Evolutionary conservation across 2,113 vertebrate species (phyloP).

Genomic region (Chiloscyllium plagiosum): DNA sequence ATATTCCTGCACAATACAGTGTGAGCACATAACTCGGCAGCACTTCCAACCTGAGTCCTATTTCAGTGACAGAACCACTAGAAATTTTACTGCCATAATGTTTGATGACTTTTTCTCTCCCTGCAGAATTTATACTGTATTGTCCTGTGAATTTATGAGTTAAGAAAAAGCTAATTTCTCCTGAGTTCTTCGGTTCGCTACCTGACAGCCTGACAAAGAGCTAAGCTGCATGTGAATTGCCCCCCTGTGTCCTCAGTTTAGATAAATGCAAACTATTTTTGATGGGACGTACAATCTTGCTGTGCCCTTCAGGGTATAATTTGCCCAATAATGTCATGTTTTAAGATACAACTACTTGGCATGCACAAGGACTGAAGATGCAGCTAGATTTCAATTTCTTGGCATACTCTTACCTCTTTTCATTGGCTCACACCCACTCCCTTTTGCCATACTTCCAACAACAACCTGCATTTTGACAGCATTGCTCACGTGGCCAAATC

Average conservation of each 20-base stretch:
- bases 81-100: constrained; percentile 23
- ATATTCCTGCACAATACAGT: neutral
- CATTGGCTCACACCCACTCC: neutral
- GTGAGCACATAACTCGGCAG: neutral
- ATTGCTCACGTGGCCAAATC: too few species aligned
- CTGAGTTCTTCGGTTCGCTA: neutral
- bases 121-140: neutral
- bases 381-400: neutral
- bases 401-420: neutral
- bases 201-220: neutral
- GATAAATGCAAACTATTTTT: constrained; percentile 17
- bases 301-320: neutral
- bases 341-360: neutral
- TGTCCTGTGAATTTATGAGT: constrained; percentile 34
- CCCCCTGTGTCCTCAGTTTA: constrained; percentile 21
- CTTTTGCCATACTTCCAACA: neutral
- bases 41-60: neutral
- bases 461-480: neutral
- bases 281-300: neutral
- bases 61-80: constrained; percentile 8
- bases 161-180: constrained; percentile 31
- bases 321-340: constrained; percentile 18
- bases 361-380: neutral
- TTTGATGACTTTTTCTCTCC: constrained; percentile 3
- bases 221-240: neutral